Base-by-base conservation (phyloP, 2,888 invertebrate species). In the Ypsolopha scabrella region DNA sequence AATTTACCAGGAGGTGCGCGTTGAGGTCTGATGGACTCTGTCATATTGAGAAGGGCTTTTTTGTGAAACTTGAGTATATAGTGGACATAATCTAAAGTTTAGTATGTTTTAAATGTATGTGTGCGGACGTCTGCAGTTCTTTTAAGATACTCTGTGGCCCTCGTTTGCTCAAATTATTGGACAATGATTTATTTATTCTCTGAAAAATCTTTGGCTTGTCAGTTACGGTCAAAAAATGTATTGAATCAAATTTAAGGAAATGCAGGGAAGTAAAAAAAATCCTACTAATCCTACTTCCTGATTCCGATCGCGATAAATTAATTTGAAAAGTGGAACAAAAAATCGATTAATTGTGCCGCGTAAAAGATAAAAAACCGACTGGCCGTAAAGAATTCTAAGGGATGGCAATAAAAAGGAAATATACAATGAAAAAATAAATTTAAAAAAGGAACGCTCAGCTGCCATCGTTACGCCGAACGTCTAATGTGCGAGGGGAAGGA, bases 401-500 rank as follows among this genome's bases (percentile, higher is more conserved):
- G 80, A 73, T 69, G 73, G 68, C 74, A 72, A 72, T 75, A 75
- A 76, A 73, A 72, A 75, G 72, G 65, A 63, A 67, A 70, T 63
- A 70, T 70, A 72, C 68, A 74, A 70, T 62, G 62, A 67, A 70
- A 71, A 67, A 73, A 68, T 64, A 67, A 65, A 65, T 62, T 68
- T 69, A 63, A 76, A 79, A 79, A 79, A 77, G 65, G 71, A 75
- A 75, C 68, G 69, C 68, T 73, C 83, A 85, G 83, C 83, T 85
- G 83, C 83, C 73, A 70, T 67, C 70, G 75, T 78, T 75, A 79
- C 79, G 75, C 77, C 52, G 54, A 33, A 39, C 51, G 48, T 70
- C 68, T 69, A 72, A 67, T 60, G 72, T 57, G 63, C 51, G 69
- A 76, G 57, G 44, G 73, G 62, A 71, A 79, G 39, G 49, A 56